Percentiles rank a stretch among this genome's conserved stretches.
Conservation (phyloP, 2,888 invertebrate genomes). For the Isotomurus palustris region DNA sequence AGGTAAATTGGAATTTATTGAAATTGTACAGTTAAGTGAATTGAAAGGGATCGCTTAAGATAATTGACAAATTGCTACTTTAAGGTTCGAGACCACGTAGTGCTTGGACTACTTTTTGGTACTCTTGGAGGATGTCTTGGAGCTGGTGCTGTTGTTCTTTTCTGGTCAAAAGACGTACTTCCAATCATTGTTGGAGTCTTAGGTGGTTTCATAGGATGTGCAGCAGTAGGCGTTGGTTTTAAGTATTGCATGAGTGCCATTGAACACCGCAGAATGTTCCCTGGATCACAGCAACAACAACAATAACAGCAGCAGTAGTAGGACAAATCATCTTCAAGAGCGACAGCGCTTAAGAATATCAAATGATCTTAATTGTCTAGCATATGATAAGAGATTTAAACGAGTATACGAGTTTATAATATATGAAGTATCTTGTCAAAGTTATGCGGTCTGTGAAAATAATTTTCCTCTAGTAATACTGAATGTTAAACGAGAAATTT, state of each 20-base stretch:
- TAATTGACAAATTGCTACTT: too few species aligned
- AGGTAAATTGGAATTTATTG: constrained; percentile 1
- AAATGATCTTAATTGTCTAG: too few species aligned
- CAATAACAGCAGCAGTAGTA: neutral
- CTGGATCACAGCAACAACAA: neutral
- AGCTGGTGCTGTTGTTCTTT: neutral
- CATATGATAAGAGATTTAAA: too few species aligned
- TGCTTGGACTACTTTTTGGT: constrained; percentile 1
- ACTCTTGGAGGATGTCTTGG: constrained; percentile 10
- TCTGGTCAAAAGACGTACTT: neutral
- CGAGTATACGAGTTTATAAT: too few species aligned
- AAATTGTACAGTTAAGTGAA: neutral
- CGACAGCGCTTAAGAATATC: too few species aligned
- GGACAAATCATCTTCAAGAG: too few species aligned
- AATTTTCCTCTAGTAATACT: too few species aligned
- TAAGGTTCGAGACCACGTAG: constrained; percentile 12
- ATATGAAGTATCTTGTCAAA: too few species aligned
- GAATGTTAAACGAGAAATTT: too few species aligned
- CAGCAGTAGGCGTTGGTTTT: constrained; percentile 1
- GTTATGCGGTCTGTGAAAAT: too few species aligned
- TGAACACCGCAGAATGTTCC: constrained; percentile 7
- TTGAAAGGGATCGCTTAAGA: too few species aligned
- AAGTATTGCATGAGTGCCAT: constrained; percentile 14
- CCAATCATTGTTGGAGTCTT: neutral
- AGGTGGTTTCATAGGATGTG: neutral